Percentiles rank a stretch among this genome's conserved stretches.
Conservation (phyloP, 2,888 invertebrate genomes). For the Torymus texanus region DNA sequence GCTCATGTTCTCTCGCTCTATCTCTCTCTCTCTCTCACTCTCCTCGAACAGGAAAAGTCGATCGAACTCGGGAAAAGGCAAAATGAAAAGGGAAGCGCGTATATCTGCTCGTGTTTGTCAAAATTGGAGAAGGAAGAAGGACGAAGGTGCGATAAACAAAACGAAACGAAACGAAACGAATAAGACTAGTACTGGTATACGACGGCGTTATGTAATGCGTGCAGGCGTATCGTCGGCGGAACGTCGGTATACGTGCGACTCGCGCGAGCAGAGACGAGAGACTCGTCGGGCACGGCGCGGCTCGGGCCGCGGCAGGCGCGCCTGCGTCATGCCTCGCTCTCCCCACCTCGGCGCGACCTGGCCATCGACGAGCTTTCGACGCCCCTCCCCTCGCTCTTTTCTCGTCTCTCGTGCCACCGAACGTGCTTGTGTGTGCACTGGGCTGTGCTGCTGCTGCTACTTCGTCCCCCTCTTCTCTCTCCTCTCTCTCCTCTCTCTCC, state of each 20-base stretch:
- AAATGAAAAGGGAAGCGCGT: too few species aligned
- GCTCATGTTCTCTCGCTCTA: slow-evolving; percentile 15
- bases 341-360: too few species aligned
- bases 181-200: too few species aligned
- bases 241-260: slow-evolving; percentile 67
- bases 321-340: slow-evolving; percentile 23
- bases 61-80: too few species aligned
- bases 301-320: slow-evolving; percentile 42
- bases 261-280: slow-evolving; percentile 73
- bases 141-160: too few species aligned
- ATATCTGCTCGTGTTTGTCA: too few species aligned
- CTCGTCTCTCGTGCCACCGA: too few species aligned
- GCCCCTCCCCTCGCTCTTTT: slow-evolving; percentile 56
- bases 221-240: too few species aligned
- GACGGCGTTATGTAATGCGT: too few species aligned
- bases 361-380: slow-evolving; percentile 68
- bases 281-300: slow-evolving; percentile 60
- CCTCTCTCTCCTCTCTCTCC: slow-evolving; percentile 51
- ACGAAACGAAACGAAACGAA: too few species aligned
- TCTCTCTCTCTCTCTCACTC: slow-evolving; percentile 43
- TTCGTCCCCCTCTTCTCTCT: too few species aligned
- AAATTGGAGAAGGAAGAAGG: too few species aligned
- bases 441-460: neutral
- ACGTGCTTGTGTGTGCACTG: slow-evolving; percentile 3
- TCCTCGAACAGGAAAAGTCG: neutral